These are phyloP conservation scores for Karalla daura DNA, from an alignment of 2,797 vertebrate genomes.

Conservation along the genomic window DNA sequence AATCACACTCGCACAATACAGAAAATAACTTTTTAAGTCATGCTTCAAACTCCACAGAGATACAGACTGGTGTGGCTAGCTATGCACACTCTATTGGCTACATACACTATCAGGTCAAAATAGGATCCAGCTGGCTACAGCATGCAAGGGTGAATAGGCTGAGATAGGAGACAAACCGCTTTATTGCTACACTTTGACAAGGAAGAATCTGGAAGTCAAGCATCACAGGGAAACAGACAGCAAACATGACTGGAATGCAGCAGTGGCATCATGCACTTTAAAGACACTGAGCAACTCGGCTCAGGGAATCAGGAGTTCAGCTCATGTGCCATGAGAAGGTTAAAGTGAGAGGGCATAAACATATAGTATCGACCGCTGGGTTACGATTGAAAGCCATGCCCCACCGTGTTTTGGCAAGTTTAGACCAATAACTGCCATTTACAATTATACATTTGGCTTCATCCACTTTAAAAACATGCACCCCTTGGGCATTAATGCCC, in stretches of 20 bases:
- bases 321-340: slow-evolving; percentile 46
- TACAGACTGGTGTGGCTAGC: slow-evolving; percentile 65
- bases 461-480: slow-evolving; percentile 38
- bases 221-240: slow-evolving; percentile 73
- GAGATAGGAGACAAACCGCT: slow-evolving; percentile 59
- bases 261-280: slow-evolving; percentile 74
- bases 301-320: slow-evolving; percentile 40
- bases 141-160: slow-evolving; percentile 69
- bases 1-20: slow-evolving; percentile 64
- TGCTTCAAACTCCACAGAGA: slow-evolving; percentile 75
- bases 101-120: slow-evolving; percentile 73
- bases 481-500: slow-evolving; percentile 19
- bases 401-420: slow-evolving; percentile 57
- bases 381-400: slow-evolving; percentile 57
- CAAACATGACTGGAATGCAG: slow-evolving; percentile 67
- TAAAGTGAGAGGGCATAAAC: slow-evolving; percentile 20
- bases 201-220: slow-evolving; percentile 82
- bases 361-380: slow-evolving; percentile 16
- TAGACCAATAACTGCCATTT: slow-evolving; percentile 39
- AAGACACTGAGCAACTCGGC: slow-evolving; percentile 47
- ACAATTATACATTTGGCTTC: slow-evolving; percentile 60
- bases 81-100: slow-evolving; percentile 72
- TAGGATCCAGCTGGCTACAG: slow-evolving; percentile 71
- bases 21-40: slow-evolving; percentile 72
- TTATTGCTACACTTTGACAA: slow-evolving; percentile 83